phyloP scores from a whole-genome alignment of 2,888 invertebrate species.

The Eumacrocentrus americanus region DNA sequence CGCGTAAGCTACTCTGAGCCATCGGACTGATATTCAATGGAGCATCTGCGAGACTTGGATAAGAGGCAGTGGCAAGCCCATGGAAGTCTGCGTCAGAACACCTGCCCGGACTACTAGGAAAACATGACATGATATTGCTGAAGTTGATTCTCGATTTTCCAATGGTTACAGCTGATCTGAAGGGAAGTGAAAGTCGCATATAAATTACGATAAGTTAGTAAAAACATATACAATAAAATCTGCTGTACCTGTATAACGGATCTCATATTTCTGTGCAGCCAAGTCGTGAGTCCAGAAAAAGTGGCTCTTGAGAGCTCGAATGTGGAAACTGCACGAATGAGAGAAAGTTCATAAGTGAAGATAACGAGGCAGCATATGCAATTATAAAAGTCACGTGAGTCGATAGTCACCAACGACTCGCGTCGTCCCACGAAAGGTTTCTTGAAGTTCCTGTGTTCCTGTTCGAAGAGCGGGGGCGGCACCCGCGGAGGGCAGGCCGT shows the following conservation, averaged over 20 bases:
- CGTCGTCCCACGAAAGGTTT: slow-evolving; percentile 24
- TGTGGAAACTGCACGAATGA: no score
- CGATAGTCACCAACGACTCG: background rate
- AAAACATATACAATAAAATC: no score
- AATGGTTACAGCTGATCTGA: no score
- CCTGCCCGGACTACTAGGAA: slow-evolving; percentile 35
- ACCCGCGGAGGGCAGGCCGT: slow-evolving; percentile 62
- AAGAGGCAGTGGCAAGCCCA: background rate
- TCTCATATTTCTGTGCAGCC: no score
- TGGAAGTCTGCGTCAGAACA: slow-evolving; percentile 31
- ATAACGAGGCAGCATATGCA: slow-evolving; percentile 20
- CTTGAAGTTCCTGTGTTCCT: slow-evolving; percentile 57
- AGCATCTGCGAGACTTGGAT: slow-evolving; percentile 28
- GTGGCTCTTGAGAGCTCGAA: no score
- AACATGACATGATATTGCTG: slow-evolving; percentile 28
- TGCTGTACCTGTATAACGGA: no score
- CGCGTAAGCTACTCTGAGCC: no score
- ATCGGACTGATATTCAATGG: slow-evolving; percentile 10
- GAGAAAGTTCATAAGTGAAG: slow-evolving; percentile 20
- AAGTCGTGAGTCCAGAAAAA: no score
- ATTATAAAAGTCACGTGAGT: no score
- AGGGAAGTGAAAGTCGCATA: no score
- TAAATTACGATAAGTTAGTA: no score
- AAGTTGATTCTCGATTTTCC: no score
- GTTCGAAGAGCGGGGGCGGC: slow-evolving; percentile 62